Conservation (phyloP, 2,797 vertebrate genomes). For the Pachyuromys duprasi region DNA sequence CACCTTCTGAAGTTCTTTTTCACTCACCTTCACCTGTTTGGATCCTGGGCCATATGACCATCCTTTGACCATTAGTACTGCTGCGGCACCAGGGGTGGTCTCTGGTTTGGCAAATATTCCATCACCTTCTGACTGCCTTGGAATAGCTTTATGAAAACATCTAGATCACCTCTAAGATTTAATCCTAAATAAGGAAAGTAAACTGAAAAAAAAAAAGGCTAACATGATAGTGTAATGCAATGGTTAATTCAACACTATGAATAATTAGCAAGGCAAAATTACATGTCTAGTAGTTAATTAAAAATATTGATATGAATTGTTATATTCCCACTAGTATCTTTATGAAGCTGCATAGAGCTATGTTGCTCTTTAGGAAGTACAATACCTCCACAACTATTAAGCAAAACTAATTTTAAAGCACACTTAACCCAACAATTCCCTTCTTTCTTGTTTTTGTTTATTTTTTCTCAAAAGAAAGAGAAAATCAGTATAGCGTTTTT, state of each 20-base stretch:
- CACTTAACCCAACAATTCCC: background rate
- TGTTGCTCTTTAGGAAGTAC: conserved; percentile 17
- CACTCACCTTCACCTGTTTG: conserved; percentile 12
- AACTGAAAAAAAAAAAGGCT: conserved; percentile 34
- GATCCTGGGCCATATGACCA: background rate
- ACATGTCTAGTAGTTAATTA: conserved; percentile 40
- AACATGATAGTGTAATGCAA: background rate
- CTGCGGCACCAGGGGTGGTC: background rate
- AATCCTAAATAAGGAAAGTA: background rate
- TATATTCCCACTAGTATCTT: background rate
- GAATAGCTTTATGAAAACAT: background rate
- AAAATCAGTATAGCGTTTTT: background rate
- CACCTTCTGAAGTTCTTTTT: background rate
- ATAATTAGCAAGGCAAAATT: conserved; percentile 44
- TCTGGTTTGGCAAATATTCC: conserved; percentile 45
- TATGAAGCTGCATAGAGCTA: background rate
- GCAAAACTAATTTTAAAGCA: conserved; percentile 6
- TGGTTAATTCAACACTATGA: background rate
- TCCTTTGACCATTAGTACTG: background rate
- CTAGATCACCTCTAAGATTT: conserved; percentile 26
- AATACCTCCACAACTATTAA: background rate
- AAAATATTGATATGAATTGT: background rate
- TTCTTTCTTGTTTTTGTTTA: background rate
- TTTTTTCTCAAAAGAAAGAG: background rate
- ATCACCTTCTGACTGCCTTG: conserved; percentile 29